These are phyloP conservation scores for Agriotes lineatus DNA, from an alignment of 2,888 invertebrate genomes.

Conservation along the genomic window DNA sequence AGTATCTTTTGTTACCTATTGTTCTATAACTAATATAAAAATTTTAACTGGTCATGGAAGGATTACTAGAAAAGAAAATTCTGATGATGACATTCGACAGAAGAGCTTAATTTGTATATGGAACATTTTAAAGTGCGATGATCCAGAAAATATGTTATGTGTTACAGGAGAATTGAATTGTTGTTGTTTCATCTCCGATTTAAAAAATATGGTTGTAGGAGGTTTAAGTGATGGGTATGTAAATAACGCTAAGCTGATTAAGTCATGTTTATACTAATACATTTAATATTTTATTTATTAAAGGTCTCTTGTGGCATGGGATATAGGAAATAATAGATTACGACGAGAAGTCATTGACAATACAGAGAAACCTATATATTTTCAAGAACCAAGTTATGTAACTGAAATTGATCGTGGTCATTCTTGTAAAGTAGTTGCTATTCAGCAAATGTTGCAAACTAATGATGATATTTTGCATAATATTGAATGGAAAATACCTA, in stretches of 20 bases:
- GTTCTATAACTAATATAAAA: conserved; percentile 62
- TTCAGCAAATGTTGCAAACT: conserved; percentile 31
- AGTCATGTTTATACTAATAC: too few species aligned
- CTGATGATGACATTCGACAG: not conserved
- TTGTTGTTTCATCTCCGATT: conserved; percentile 68
- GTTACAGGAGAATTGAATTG: conserved; percentile 69
- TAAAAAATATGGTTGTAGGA: conserved; percentile 69
- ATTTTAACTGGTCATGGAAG: conserved; percentile 67
- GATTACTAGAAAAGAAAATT: conserved; percentile 17
- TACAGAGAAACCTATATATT: not conserved
- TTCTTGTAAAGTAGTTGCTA: conserved; percentile 50
- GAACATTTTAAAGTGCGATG: conserved; percentile 68
- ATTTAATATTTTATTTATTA: not conserved
- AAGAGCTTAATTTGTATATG: conserved; percentile 70
- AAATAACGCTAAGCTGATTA: too few species aligned
- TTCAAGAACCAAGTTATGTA: conserved; percentile 42
- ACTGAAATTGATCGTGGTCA: conserved; percentile 57
- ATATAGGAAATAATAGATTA: conserved; percentile 46
- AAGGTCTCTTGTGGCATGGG: conserved; percentile 57
- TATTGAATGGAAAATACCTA: conserved; percentile 21
- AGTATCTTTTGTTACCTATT: conserved; percentile 65
- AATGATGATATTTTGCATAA: conserved; percentile 4
- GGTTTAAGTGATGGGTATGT: conserved; percentile 71
- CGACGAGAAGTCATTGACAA: not conserved
- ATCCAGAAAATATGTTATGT: conserved; percentile 69